Conservation (phyloP, 2,113 vertebrate genomes). For the Sapajus apella region DNA sequence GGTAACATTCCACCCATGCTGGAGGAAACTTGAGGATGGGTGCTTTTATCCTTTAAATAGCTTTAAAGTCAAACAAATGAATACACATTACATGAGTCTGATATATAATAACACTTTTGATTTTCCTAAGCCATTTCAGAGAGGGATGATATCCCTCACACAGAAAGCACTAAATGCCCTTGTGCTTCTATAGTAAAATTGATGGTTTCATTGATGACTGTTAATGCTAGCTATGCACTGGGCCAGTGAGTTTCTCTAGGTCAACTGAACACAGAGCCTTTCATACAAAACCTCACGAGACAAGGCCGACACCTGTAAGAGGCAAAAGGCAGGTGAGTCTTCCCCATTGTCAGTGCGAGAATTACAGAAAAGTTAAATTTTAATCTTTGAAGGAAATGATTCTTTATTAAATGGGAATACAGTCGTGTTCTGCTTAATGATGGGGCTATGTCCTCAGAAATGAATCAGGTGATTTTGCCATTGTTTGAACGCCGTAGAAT, state of each 20-base stretch:
- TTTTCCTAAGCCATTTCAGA: conserved; percentile 56
- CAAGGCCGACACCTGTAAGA: neutral
- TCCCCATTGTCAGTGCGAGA: neutral
- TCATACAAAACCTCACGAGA: neutral
- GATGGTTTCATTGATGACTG: conserved; percentile 33
- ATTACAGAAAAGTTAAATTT: neutral
- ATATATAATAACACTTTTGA: conserved; percentile 67
- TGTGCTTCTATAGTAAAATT: conserved; percentile 46
- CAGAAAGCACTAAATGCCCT: neutral
- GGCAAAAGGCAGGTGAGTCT: neutral
- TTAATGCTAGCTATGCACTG: neutral
- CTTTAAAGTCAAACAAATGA: conserved; percentile 68
- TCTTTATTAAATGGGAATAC: neutral
- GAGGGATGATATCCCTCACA: conserved; percentile 35
- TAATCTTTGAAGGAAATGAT: neutral
- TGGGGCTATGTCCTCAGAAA: neutral
- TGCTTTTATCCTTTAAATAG: neutral
- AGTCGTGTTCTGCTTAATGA: neutral
- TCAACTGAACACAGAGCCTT: neutral
- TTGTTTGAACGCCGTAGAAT: neutral
- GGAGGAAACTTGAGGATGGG: conserved; percentile 64
- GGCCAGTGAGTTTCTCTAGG: neutral
- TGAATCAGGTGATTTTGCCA: neutral
- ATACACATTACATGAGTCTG: conserved; percentile 65
- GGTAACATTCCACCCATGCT: neutral